Conservation (phyloP, 2,888 invertebrate species). For the Pyrocoelia pectoralis region DNA sequence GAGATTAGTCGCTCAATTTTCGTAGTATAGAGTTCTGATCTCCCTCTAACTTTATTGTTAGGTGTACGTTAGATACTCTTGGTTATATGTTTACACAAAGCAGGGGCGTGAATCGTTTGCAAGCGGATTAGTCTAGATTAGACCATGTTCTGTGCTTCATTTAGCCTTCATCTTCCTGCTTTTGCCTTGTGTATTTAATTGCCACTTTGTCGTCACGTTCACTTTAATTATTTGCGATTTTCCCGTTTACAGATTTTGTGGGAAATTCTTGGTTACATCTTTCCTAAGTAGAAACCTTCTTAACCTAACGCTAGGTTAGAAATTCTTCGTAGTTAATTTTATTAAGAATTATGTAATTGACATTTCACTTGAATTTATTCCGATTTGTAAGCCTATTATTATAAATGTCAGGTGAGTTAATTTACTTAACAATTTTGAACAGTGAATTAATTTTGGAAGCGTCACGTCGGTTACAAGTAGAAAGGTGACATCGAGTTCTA, state of each 20-base stretch:
- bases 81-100: slow-evolving; percentile 38
- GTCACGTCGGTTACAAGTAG: no score
- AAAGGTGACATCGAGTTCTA: no score
- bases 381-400: no score
- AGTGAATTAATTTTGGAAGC: no score
- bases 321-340: no score
- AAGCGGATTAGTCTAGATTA: slow-evolving; percentile 44
- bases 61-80: slow-evolving; percentile 35
- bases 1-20: slow-evolving; percentile 53
- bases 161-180: slow-evolving; percentile 41
- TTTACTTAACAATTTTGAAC: no score
- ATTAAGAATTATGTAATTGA: no score
- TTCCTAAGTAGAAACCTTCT: slow-evolving; percentile 21
- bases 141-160: slow-evolving; percentile 44
- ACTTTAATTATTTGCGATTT: slow-evolving; percentile 37
- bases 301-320: background rate
- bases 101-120: slow-evolving; percentile 39
- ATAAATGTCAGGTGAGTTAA: no score
- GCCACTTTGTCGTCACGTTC: slow-evolving; percentile 37
- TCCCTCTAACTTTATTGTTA: slow-evolving; percentile 35
- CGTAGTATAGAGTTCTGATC: slow-evolving; percentile 38
- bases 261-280: slow-evolving; percentile 27
- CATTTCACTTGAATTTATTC: no score
- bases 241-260: slow-evolving; percentile 28
- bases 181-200: slow-evolving; percentile 37